A percentile compares a stretch with the other conserved stretches of the same genome.
Evolutionary conservation across 1,140 invertebrate genomes (phyloP).

Genomic region (Bombus balteatus): DNA sequence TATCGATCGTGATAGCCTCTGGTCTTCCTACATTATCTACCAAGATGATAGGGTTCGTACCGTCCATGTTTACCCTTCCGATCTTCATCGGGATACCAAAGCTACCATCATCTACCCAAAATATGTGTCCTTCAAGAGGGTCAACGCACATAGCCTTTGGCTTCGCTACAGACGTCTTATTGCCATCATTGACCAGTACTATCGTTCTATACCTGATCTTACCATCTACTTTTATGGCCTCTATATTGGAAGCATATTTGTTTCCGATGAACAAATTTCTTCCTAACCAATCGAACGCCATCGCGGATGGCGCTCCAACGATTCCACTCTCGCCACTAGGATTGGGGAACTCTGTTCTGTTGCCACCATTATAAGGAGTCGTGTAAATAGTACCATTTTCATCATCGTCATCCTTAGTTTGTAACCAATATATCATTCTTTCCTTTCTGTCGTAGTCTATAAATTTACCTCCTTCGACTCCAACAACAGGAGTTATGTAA

Average conservation of each 20-base stretch:
- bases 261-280: slow-evolving; percentile 98
- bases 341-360: slow-evolving; percentile 92
- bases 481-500: slow-evolving; percentile 93
- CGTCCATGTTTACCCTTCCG: slow-evolving; percentile 97
- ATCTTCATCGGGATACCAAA: slow-evolving; percentile 95
- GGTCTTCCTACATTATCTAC: slow-evolving; percentile 87
- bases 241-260: slow-evolving; percentile 94
- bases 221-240: slow-evolving; percentile 94
- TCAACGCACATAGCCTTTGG: slow-evolving; percentile 95
- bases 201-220: slow-evolving; percentile 93
- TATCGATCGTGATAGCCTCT: slow-evolving; percentile 93
- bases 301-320: slow-evolving; percentile 94
- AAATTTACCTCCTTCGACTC: slow-evolving; percentile 93
- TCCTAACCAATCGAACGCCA: slow-evolving; percentile 98
- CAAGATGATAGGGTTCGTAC: slow-evolving; percentile 89
- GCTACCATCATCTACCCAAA: slow-evolving; percentile 98
- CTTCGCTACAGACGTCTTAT: slow-evolving; percentile 91
- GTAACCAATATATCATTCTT: slow-evolving; percentile 93
- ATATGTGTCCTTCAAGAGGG: slow-evolving; percentile 91
- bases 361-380: slow-evolving; percentile 93
- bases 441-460: slow-evolving; percentile 95
- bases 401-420: slow-evolving; percentile 88
- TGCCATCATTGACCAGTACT: slow-evolving; percentile 95
- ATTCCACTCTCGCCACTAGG: slow-evolving; percentile 88
- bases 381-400: slow-evolving; percentile 92